These are phyloP conservation scores for Littorina saxatilis DNA, from an alignment of 1,140 invertebrate genomes.

Conservation along the genomic window DNA sequence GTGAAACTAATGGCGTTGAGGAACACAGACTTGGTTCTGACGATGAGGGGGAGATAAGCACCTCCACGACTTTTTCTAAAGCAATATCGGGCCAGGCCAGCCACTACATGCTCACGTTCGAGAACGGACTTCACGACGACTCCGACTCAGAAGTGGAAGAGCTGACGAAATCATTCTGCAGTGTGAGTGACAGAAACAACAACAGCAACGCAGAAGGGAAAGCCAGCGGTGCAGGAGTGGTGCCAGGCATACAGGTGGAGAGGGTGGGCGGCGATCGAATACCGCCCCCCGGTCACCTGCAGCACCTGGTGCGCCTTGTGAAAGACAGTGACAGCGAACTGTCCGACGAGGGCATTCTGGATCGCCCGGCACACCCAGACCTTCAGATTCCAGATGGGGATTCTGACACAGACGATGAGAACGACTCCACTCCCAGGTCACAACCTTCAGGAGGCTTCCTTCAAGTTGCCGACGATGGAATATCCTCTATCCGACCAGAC, in stretches of 20 bases:
- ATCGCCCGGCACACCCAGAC: background rate
- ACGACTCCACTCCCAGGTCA: background rate
- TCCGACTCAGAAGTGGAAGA: conserved; percentile 29
- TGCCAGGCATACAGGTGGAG: too few species aligned
- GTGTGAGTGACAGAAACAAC: conserved; percentile 25
- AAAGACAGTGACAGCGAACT: background rate
- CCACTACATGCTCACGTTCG: conserved; percentile 34
- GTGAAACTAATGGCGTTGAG: background rate
- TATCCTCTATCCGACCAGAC: conserved; percentile 10
- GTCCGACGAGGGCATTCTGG: background rate
- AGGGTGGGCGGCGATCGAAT: background rate
- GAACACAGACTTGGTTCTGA: background rate
- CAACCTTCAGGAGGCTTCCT: conserved; percentile 22
- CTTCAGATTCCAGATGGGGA: background rate
- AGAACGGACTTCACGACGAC: conserved; percentile 31
- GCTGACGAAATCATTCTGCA: conserved; percentile 16
- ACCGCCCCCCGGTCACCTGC: background rate
- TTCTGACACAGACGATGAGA: conserved; percentile 17
- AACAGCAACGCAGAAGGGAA: background rate
- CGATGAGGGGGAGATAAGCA: background rate
- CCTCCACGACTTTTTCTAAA: background rate
- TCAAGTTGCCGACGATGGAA: conserved; percentile 9
- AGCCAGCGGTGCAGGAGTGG: background rate
- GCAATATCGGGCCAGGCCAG: conserved; percentile 12
- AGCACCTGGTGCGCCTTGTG: background rate